These are phyloP conservation scores for Dasypogon diadema DNA, from an alignment of 2,888 invertebrate species.

Conservation along the genomic window DNA sequence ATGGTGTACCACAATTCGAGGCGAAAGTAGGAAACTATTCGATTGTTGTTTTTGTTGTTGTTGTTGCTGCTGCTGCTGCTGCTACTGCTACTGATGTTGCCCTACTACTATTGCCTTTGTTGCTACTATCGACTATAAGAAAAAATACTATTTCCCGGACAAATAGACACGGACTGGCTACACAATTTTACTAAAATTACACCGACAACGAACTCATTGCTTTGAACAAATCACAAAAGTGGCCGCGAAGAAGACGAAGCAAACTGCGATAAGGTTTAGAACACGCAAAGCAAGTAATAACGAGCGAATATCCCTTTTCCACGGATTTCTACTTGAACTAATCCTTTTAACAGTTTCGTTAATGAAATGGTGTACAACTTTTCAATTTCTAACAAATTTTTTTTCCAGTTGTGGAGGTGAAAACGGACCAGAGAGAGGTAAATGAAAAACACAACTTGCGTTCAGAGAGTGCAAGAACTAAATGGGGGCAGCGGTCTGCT, in stretches of 20 bases:
- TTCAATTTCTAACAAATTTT: constrained; percentile 23
- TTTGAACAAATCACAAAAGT: not conserved
- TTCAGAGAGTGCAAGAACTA: constrained; percentile 70
- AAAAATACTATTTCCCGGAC: not conserved
- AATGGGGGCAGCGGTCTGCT: constrained; percentile 61
- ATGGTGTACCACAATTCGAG: constrained; percentile 32
- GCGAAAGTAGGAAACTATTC: constrained; percentile 36
- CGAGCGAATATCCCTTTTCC: not conserved
- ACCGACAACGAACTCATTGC: not conserved
- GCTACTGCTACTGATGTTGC: not conserved
- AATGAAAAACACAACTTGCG: constrained; percentile 68
- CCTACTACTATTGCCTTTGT: not conserved
- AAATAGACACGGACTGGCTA: not conserved
- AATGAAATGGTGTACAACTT: constrained; percentile 45
- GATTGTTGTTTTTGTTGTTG: constrained; percentile 22
- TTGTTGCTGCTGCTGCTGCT: not conserved
- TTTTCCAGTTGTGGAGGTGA: constrained; percentile 56
- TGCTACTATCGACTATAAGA: not conserved
- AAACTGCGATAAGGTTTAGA: not conserved
- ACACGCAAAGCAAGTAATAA: constrained; percentile 37
- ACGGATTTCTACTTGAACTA: not conserved
- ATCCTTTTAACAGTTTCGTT: constrained; percentile 29
- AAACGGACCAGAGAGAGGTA: constrained; percentile 57
- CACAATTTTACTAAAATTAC: not conserved
- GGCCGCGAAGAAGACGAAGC: not conserved